phyloP scores from a whole-genome alignment of 2,113 vertebrate genomes.

The Monopterus albus region DNA sequence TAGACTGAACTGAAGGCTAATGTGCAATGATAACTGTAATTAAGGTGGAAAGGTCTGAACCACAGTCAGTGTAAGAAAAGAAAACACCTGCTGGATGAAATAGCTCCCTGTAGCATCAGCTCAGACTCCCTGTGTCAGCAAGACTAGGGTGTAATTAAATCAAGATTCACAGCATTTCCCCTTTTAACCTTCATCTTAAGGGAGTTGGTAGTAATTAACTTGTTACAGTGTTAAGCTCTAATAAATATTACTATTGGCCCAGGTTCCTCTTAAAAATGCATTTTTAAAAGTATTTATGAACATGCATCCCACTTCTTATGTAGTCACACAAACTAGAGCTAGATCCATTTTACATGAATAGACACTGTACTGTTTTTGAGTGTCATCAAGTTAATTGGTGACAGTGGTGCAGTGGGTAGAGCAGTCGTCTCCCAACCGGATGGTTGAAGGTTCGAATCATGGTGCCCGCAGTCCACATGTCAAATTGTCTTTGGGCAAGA shows the following conservation, averaged over 20 bases:
- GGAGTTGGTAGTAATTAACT: constrained; percentile 11
- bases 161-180: constrained; percentile 18
- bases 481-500: no score
- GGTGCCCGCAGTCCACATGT: no score
- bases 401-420: no score
- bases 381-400: no score
- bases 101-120: constrained; percentile 20
- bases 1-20: constrained; percentile 12
- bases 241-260: background rate
- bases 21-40: constrained; percentile 49
- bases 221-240: background rate
- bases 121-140: constrained; percentile 40
- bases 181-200: constrained; percentile 26
- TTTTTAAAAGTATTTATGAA: background rate
- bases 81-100: constrained; percentile 58
- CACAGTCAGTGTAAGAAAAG: constrained; percentile 13
- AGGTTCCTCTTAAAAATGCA: background rate
- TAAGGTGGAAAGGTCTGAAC: constrained; percentile 52
- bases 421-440: no score
- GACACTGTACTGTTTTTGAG: no score
- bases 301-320: background rate
- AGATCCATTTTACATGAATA: background rate
- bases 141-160: constrained; percentile 25
- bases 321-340: background rate
- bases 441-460: no score